Evolutionary conservation across 53 echinoderm and acorn worm genomes (phyloP), one percentile per base, ranked within the genome.

Genomic region (Astropecten irregularis): DNA sequence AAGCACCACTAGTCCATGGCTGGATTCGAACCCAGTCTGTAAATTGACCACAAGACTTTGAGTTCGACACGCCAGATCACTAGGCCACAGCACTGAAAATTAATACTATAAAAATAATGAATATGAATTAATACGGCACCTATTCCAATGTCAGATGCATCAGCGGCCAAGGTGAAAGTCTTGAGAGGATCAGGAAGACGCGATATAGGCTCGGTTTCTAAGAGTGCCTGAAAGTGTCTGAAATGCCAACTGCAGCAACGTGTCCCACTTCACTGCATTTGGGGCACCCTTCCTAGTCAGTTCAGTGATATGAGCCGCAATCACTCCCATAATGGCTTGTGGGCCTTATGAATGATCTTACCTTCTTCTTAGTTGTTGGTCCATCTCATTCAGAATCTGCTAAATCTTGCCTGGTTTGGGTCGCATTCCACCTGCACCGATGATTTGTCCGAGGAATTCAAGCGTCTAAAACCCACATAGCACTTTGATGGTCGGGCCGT

Each of bases 401-500:
- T 56, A n/a, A 4, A 57, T 40, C 46, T 59, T 77, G 16, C 29
- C 32, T 32, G 77, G 51, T 37, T 49, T 15, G 8, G 51, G 49
- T 25, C 14, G 8, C 5, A 81, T 15, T 28, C 7, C 20, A 23
- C 81, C 81, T 26, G 19, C 16, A 4, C 81, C 81, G 4, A 81
- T 27, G 4, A 31, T 30, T 28, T 81, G 81, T 19, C 62, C 81
- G 1, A 81, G 20, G 44, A 81, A 81, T 9, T 81, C 25, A 3
- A 60, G 23, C 40, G 61, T 22, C 20, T 33, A 1, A 16, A 49
- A 55, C 20, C 81, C 23, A 81, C 4, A 30, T 32, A 63, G 42
- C 81, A 81, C 31, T 81, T 81, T 1, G 81, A 37, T 23, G 81
- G 81, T 39, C 64, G 33, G 2, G 81, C 47, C 14, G 81, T 81